Conservation (phyloP, 2,113 vertebrate species). For the Hirundichthys speculiger region DNA sequence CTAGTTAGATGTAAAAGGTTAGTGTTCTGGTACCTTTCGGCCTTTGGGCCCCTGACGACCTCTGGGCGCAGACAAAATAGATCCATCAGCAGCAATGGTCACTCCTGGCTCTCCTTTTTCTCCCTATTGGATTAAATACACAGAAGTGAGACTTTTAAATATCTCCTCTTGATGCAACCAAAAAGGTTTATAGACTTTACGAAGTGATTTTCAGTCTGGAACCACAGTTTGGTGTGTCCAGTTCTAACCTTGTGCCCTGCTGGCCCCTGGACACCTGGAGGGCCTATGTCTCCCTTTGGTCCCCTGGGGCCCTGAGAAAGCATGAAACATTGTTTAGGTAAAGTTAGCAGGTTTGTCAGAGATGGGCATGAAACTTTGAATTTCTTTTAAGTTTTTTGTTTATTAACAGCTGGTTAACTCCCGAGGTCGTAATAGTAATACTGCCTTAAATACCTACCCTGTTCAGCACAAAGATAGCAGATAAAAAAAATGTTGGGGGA, state of each 20-base stretch:
- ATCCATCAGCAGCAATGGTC: slow-evolving; percentile 84
- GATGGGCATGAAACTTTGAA: too few species aligned
- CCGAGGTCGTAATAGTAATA: too few species aligned
- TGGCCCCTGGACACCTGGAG: slow-evolving; percentile 82
- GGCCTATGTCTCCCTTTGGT: slow-evolving; percentile 88
- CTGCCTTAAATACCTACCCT: too few species aligned
- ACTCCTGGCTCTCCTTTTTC: slow-evolving; percentile 92
- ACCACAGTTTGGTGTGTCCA: background rate
- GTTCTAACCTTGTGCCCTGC: slow-evolving; percentile 76
- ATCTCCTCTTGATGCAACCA: too few species aligned
- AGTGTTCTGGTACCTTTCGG: slow-evolving; percentile 59
- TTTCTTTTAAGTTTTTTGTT: too few species aligned
- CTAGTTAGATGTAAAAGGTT: background rate
- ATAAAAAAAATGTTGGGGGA: too few species aligned
- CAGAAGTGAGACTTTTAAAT: too few species aligned
- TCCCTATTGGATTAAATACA: slow-evolving; percentile 78
- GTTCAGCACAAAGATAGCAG: too few species aligned
- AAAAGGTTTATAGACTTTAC: background rate
- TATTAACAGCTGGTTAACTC: too few species aligned
- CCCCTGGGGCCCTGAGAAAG: slow-evolving; percentile 85
- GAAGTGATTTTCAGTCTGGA: background rate
- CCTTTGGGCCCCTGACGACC: slow-evolving; percentile 85
- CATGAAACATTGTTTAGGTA: background rate
- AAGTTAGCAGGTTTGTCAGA: background rate
- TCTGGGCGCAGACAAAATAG: slow-evolving; percentile 76